Evolutionary conservation across 64 coral and sea anemone species (phyloP).

Genomic region (Montipora capricornis): DNA sequence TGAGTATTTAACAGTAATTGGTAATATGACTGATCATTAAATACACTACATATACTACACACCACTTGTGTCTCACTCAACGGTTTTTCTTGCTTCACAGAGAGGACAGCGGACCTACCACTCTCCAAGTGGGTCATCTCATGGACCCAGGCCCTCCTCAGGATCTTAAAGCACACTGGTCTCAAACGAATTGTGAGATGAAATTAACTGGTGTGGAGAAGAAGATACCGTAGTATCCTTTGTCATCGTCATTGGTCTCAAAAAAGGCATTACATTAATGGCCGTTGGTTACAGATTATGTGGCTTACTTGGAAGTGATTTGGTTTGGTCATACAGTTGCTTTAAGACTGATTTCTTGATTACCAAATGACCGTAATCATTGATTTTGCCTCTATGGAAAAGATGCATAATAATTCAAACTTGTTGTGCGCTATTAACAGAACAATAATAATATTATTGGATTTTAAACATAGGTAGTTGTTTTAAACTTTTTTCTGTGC

Average conservation of each 20-base stretch:
- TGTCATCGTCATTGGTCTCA: not conserved
- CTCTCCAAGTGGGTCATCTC: constrained; percentile 12
- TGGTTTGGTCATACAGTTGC: not conserved
- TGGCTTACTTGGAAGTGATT: not conserved
- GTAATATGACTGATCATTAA: too few relatives aligned
- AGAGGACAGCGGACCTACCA: constrained; percentile 39
- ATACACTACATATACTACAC: too few relatives aligned
- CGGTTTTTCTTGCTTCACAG: not conserved
- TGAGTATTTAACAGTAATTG: too few relatives aligned
- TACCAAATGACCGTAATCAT: too few relatives aligned
- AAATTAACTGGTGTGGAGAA: not conserved
- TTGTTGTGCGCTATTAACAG: not conserved
- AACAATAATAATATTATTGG: too few relatives aligned
- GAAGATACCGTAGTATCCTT: too few relatives aligned
- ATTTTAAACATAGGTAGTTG: too few relatives aligned
- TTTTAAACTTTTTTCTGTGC: not conserved
- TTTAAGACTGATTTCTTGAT: too few relatives aligned
- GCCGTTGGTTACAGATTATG: not conserved
- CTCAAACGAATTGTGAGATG: not conserved
- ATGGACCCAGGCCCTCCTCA: constrained; percentile 59
- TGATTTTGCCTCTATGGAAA: too few relatives aligned
- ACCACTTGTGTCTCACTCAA: too few relatives aligned
- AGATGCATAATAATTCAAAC: too few relatives aligned
- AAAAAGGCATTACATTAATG: not conserved
- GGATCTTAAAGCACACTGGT: constrained; percentile 35